phyloP scores from a whole-genome alignment of 2,113 vertebrate species.

The Delphinus delphis region DNA sequence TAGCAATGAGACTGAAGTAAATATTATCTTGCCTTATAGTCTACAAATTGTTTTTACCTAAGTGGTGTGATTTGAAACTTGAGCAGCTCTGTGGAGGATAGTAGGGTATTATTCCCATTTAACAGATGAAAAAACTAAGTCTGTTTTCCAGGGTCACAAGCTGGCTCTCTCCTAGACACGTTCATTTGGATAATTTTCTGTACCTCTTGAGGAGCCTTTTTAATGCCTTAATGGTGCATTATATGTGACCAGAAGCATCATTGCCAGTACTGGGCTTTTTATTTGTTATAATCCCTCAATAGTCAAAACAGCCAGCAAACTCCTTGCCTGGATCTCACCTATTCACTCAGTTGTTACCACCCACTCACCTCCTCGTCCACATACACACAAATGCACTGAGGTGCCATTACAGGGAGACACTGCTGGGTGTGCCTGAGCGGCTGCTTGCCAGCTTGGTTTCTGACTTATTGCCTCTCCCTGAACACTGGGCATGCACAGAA shows the following conservation, averaged over 20 bases:
- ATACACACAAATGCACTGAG: not conserved
- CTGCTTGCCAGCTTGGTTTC: not conserved
- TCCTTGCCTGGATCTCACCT: not conserved
- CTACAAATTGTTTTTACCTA: not conserved
- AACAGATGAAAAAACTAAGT: constrained; percentile 12
- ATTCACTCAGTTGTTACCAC: not conserved
- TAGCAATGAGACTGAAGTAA: not conserved
- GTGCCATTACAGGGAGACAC: not conserved
- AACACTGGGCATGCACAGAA: not conserved
- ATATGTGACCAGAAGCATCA: not conserved
- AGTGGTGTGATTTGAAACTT: not conserved
- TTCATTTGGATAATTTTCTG: not conserved
- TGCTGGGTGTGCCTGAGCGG: not conserved
- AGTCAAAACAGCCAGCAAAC: not conserved
- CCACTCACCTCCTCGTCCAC: not conserved
- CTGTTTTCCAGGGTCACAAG: not conserved
- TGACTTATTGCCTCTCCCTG: not conserved
- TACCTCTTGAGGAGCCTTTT: not conserved
- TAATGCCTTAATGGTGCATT: not conserved
- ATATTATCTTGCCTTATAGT: not conserved
- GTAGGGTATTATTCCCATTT: not conserved
- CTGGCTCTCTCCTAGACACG: not conserved
- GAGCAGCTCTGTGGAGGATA: not conserved
- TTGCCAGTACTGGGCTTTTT: not conserved
- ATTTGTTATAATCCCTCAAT: not conserved